phyloP scores from a whole-genome alignment of 1,140 invertebrate genomes.

The Cyclina sinensis region DNA sequence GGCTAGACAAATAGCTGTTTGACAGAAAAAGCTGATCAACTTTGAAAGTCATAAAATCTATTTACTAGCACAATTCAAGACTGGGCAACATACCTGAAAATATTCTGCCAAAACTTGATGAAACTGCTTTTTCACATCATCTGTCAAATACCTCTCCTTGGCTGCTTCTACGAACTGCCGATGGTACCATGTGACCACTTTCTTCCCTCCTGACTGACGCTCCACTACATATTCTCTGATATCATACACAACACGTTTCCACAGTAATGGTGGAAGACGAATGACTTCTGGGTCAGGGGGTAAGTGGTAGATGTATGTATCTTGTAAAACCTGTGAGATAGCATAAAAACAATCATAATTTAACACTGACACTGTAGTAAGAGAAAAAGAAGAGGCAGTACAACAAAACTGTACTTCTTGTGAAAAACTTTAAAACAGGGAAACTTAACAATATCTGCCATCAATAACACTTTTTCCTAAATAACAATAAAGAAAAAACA shows the following conservation, averaged over 20 bases:
- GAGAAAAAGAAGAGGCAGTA: too few relatives aligned
- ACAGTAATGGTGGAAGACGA: constrained; percentile 87
- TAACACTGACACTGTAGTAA: too few relatives aligned
- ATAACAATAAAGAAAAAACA: too few relatives aligned
- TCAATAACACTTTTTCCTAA: too few relatives aligned
- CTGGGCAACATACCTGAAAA: constrained; percentile 75
- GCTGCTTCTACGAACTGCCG: constrained; percentile 97
- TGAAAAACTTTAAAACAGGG: too few relatives aligned
- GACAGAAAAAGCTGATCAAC: too few relatives aligned
- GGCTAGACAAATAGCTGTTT: too few relatives aligned
- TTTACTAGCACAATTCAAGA: too few relatives aligned
- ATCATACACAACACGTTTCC: constrained; percentile 90
- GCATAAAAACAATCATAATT: too few relatives aligned
- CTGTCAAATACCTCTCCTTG: constrained; percentile 91
- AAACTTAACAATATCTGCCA: too few relatives aligned
- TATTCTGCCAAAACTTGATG: constrained; percentile 78
- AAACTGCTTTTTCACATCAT: constrained; percentile 35
- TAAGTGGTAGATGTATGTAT: constrained; percentile 81
- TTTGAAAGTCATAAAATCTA: too few relatives aligned
- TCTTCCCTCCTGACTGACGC: constrained; percentile 85
- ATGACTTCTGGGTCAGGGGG: constrained; percentile 82
- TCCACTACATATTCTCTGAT: constrained; percentile 90
- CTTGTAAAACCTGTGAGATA: constrained; percentile 77
- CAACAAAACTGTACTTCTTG: too few relatives aligned
- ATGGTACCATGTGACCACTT: constrained; percentile 93